These are phyloP conservation scores for Chesias legatella DNA, from an alignment of 2,888 invertebrate species.

Conservation along the genomic window DNA sequence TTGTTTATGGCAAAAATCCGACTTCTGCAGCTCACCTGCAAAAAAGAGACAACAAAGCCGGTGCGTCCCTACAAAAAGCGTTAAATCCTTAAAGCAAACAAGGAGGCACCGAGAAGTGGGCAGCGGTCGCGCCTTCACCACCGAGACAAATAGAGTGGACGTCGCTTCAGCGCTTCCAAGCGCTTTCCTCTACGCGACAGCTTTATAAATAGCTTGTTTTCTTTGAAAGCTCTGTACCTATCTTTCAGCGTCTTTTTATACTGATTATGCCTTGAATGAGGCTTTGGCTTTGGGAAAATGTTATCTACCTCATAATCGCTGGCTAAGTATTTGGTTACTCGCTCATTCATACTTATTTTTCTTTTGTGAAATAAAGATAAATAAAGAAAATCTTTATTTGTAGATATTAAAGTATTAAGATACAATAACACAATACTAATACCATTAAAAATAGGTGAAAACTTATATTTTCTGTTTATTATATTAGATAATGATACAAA, in stretches of 20 bases:
- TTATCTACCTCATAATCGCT: too few species aligned
- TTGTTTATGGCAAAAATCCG: slow-evolving; percentile 26
- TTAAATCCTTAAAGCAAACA: slow-evolving; percentile 67
- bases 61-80: slow-evolving; percentile 53
- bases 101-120: slow-evolving; percentile 63
- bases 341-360: too few species aligned
- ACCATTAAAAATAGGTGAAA: too few species aligned
- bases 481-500: too few species aligned
- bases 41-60: slow-evolving; percentile 36
- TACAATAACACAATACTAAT: too few species aligned
- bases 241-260: slow-evolving; percentile 24
- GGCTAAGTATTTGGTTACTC: too few species aligned
- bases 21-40: slow-evolving; percentile 25
- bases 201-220: slow-evolving; percentile 65
- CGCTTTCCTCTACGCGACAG: slow-evolving; percentile 46
- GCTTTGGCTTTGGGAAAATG: not conserved
- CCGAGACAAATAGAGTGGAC: slow-evolving; percentile 69
- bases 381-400: too few species aligned
- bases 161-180: slow-evolving; percentile 54
- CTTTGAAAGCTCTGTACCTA: slow-evolving; percentile 39
- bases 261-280: slow-evolving; percentile 12
- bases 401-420: too few species aligned
- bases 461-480: too few species aligned
- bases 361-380: too few species aligned
- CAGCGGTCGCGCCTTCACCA: slow-evolving; percentile 63